Evolutionary conservation across 2,113 vertebrate genomes (phyloP).

Genomic region (Cygnus atratus): DNA sequence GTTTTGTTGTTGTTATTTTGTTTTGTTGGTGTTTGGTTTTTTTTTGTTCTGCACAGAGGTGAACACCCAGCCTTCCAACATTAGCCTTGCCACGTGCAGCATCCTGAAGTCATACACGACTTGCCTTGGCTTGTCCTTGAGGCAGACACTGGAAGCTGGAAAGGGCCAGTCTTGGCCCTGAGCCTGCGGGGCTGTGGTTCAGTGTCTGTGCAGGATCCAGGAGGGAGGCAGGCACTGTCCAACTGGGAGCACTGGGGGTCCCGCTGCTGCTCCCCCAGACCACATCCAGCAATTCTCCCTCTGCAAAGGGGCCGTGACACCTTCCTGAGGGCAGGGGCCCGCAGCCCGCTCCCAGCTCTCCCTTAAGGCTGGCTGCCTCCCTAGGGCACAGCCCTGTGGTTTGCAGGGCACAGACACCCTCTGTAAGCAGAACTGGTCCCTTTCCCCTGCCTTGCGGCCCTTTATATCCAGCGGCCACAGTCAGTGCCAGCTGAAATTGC

Average conservation of each 20-base stretch:
- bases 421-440: background rate
- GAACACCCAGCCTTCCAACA: background rate
- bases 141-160: background rate
- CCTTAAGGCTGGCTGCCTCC: background rate
- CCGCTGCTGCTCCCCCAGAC: background rate
- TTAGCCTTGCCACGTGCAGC: background rate
- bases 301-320: fast-evolving
- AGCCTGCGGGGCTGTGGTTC: background rate
- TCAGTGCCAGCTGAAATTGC: background rate
- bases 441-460: background rate
- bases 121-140: constrained; percentile 1
- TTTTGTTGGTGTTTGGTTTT: background rate
- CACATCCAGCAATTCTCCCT: background rate
- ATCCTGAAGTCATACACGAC: background rate
- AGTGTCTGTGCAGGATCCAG: background rate
- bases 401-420: background rate
- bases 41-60: background rate
- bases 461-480: background rate
- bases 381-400: background rate
- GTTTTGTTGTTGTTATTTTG: background rate
- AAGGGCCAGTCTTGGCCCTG: background rate
- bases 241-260: background rate
- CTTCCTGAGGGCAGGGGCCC: background rate
- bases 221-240: background rate
- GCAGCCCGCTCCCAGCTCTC: background rate